These are phyloP conservation scores for Corvus cornix DNA, from an alignment of 2,113 vertebrate species.

Conservation along the genomic window DNA sequence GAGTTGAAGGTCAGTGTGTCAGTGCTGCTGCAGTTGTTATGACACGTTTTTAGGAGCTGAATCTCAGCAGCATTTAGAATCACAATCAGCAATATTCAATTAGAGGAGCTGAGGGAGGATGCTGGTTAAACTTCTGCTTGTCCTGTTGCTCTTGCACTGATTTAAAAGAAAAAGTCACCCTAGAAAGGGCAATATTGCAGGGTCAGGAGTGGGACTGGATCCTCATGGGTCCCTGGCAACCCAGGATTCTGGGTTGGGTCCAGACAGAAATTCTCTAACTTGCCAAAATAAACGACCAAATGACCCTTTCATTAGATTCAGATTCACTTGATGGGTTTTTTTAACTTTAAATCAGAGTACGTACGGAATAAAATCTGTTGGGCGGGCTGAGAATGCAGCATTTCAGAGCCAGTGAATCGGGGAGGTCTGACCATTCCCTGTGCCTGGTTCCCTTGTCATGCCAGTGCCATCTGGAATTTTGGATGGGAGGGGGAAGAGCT, in stretches of 20 bases:
- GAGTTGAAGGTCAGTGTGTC: not conserved
- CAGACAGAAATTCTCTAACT: not conserved
- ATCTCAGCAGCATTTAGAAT: not conserved
- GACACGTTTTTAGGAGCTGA: not conserved
- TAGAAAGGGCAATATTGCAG: not conserved
- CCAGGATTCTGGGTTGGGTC: not conserved
- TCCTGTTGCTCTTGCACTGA: not conserved
- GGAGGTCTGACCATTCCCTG: not conserved
- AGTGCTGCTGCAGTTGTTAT: not conserved
- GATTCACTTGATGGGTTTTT: not conserved
- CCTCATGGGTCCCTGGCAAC: not conserved
- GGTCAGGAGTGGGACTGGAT: not conserved
- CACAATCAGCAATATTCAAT: not conserved
- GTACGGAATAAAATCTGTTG: not conserved
- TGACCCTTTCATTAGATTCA: not conserved
- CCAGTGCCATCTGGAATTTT: not conserved
- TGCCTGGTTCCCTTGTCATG: not conserved
- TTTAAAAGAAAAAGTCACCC: not conserved
- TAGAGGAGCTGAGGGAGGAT: not conserved
- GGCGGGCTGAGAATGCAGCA: not conserved
- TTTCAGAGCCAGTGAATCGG: not conserved
- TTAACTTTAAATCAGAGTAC: not conserved
- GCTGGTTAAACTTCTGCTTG: not conserved
- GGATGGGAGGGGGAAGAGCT: not conserved
- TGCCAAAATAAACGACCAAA: not conserved